These are phyloP conservation scores for Galerucella calmariensis DNA, from an alignment of 2,888 invertebrate genomes.

Conservation along the genomic window DNA sequence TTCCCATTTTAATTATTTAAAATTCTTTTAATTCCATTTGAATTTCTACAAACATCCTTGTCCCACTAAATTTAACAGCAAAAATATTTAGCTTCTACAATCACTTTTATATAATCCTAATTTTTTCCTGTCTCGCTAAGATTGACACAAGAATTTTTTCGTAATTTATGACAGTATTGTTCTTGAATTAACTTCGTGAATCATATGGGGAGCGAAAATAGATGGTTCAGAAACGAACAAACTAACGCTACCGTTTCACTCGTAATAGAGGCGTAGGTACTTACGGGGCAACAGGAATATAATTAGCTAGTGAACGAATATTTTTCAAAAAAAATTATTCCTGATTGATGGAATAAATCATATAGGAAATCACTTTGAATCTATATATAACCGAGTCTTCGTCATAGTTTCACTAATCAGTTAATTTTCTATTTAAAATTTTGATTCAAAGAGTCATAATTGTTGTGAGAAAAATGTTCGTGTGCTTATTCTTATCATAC, in stretches of 20 bases:
- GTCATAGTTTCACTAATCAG: too few relatives aligned
- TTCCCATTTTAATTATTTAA: too few relatives aligned
- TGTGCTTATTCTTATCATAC: too few relatives aligned
- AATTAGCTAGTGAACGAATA: too few relatives aligned
- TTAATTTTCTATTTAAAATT: too few relatives aligned
- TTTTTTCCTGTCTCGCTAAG: conserved; percentile 14
- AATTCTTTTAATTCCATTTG: too few relatives aligned
- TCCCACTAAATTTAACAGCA: conserved; percentile 15
- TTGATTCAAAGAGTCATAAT: too few relatives aligned
- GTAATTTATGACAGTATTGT: conserved; percentile 34
- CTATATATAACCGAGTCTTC: too few relatives aligned
- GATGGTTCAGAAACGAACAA: conserved; percentile 2
- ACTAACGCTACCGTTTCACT: neutral
- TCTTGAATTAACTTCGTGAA: conserved; percentile 30
- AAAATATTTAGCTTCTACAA: conserved; percentile 5
- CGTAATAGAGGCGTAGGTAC: neutral
- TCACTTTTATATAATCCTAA: conserved; percentile 13
- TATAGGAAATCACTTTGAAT: too few relatives aligned
- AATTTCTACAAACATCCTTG: neutral
- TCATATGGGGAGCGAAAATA: conserved; percentile 25
- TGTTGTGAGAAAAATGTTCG: too few relatives aligned
- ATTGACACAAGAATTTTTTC: conserved; percentile 33
- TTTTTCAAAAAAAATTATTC: too few relatives aligned
- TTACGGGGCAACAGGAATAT: neutral
- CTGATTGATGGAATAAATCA: too few relatives aligned